phyloP scores from a whole-genome alignment of 2,113 vertebrate species.

The Hippocampus abdominalis region DNA sequence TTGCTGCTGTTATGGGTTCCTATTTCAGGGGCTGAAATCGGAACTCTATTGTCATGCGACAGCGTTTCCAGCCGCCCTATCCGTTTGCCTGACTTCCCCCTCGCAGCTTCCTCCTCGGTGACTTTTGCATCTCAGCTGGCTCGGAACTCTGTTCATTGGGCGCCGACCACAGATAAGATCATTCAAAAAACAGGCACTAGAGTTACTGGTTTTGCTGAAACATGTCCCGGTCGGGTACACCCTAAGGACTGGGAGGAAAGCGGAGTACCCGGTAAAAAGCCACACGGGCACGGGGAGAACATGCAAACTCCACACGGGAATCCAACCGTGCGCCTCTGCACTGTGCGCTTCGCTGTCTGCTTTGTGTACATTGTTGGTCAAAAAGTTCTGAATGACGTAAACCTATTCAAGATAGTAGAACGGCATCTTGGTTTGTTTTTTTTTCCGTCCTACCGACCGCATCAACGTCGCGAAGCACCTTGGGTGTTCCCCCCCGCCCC shows the following conservation, averaged over 20 bases:
- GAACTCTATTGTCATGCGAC: constrained; percentile 58
- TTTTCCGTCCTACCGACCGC: constrained; percentile 64
- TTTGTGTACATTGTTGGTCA: no score
- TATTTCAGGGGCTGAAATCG: constrained; percentile 39
- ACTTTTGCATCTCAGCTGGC: constrained; percentile 36
- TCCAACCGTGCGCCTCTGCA: no score
- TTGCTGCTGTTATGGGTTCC: constrained; percentile 72
- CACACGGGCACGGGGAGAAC: no score
- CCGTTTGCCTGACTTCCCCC: constrained; percentile 30
- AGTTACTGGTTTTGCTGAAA: no score
- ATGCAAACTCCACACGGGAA: no score
- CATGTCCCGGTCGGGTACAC: no score
- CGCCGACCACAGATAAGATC: not conserved
- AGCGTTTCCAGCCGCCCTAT: constrained; percentile 50
- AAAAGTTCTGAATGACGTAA: no score
- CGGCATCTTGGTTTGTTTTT: constrained; percentile 65
- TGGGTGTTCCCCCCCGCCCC: constrained; percentile 65
- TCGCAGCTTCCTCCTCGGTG: constrained; percentile 18
- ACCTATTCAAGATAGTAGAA: constrained; percentile 42
- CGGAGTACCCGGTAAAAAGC: no score
- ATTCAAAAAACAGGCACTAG: no score
- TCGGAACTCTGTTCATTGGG: constrained; percentile 31
- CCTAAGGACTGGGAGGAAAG: no score
- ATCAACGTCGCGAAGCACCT: constrained; percentile 76
- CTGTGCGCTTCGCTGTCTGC: no score